Evolutionary conservation across 2,797 vertebrate genomes (phyloP), one percentile per base, ranked within the genome.

Genomic region (Rachycentron canadum): DNA sequence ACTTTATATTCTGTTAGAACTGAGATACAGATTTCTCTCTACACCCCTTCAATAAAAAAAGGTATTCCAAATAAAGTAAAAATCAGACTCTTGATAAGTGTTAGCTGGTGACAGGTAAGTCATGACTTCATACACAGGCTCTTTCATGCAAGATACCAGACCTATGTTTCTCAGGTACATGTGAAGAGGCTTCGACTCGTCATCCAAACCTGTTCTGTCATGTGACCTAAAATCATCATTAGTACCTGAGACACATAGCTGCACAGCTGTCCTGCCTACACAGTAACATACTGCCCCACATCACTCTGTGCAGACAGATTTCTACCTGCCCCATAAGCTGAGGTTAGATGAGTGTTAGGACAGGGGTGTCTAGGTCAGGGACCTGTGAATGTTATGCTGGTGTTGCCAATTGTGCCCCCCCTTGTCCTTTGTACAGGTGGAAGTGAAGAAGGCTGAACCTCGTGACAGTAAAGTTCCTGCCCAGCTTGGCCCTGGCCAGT

Each of bases 51-150:
- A 32, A 32, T 32, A 32, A 32, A 96, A 95, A 97, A 96, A 96
- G 95, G 93, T 96, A 95, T 86, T 94, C 94, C 75, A 93, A 94
- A 85, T 85, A 95, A 94, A 96, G 95, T 96, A 95, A 79, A 96
- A 96, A 95, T 96, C 92, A 96, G 93, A 96, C 97, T 96, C 92
- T 97, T 96, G 96, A 55, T 89, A 96, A 97, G 95, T 95, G 52
- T 97, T 99, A 98, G 97, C 95, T 93, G 96, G 95, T 97, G 95
- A 95, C 96, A 99, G 98, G 98, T 99, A 99, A 99, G 98, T 99
- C 94, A 94, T 95, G 94, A 96, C 95, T 96, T 87, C 68, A 52
- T 82, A 93, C 79, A 84, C 90, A 90, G 87, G 91, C 41, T 78
- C 89, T 61, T 84, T 95, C 75, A 91, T 93, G 91, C n/a, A n/a